Percentiles rank a stretch among this genome's conserved stretches.
phyloP scores from a whole-genome alignment of 2,888 invertebrate species.

The Brenthis ino region DNA sequence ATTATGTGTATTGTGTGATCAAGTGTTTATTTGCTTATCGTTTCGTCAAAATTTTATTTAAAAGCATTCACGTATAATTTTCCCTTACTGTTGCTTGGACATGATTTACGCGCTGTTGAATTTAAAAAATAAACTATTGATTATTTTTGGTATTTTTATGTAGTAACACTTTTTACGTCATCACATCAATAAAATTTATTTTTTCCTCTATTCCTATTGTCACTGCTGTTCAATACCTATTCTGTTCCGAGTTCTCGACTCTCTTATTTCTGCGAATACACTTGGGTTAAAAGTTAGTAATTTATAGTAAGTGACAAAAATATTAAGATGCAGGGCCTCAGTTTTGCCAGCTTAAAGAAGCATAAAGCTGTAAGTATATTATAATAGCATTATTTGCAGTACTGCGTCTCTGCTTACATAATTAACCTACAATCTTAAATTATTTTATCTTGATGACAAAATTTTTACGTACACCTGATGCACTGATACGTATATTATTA shows the following conservation, averaged over 20 bases:
- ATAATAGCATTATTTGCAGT: slow-evolving; percentile 29
- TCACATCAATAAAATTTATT: too few relatives aligned
- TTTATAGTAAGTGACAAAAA: slow-evolving; percentile 9
- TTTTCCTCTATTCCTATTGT: too few relatives aligned
- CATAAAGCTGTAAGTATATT: slow-evolving; percentile 88
- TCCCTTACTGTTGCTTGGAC: too few relatives aligned
- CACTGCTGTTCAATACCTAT: neutral
- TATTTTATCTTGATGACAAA: slow-evolving; percentile 21
- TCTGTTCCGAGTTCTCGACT: neutral
- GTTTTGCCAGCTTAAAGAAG: slow-evolving; percentile 86
- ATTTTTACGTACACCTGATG: neutral
- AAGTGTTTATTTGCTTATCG: too few relatives aligned
- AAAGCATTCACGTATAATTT: neutral
- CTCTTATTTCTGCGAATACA: slow-evolving; percentile 1
- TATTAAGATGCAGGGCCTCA: slow-evolving; percentile 86
- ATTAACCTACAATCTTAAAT: slow-evolving; percentile 62
- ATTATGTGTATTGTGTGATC: too few relatives aligned
- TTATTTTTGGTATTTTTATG: too few relatives aligned
- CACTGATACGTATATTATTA: neutral
- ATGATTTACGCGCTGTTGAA: too few relatives aligned
- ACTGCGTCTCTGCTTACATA: slow-evolving; percentile 64
- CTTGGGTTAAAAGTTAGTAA: neutral
- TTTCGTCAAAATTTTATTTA: neutral
- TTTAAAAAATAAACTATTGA: too few relatives aligned
- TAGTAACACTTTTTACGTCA: too few relatives aligned